phyloP scores from a whole-genome alignment of 2,113 vertebrate species.

The Amazona vittata region DNA sequence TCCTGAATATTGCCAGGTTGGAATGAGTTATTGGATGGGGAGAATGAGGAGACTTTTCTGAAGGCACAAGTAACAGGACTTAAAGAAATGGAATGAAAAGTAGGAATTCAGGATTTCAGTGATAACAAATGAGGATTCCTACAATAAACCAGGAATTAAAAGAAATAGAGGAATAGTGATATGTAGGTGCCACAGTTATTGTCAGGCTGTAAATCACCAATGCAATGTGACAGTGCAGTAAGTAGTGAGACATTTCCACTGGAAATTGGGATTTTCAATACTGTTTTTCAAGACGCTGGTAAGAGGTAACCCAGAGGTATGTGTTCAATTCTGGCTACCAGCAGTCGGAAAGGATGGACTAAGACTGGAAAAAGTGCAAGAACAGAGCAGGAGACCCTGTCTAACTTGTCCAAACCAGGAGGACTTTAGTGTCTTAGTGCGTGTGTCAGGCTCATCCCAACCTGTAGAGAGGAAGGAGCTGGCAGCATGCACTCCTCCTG shows the following conservation, averaged over 20 bases:
- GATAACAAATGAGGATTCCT: not conserved
- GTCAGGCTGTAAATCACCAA: not conserved
- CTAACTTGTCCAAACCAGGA: not conserved
- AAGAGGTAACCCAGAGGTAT: not conserved
- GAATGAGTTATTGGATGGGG: not conserved
- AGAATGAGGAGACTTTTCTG: not conserved
- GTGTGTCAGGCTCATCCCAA: accelerated
- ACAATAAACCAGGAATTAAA: not conserved
- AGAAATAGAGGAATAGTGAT: not conserved
- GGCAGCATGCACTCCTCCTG: not conserved
- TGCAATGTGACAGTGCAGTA: not conserved
- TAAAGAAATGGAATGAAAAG: not conserved
- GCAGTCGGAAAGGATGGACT: not conserved
- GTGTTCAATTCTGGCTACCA: not conserved
- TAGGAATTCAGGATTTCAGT: not conserved
- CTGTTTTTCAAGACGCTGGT: not conserved
- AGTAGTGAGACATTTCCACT: not conserved
- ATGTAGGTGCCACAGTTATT: not conserved
- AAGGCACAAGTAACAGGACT: not conserved
- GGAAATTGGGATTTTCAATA: not conserved
- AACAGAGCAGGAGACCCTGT: not conserved
- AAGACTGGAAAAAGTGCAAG: not conserved
- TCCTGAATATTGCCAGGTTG: not conserved
- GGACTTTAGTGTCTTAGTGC: not conserved
- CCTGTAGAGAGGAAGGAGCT: not conserved